Evolutionary conservation across 2,113 vertebrate species (phyloP).

Genomic region (Paramisgurnus dabryanus): DNA sequence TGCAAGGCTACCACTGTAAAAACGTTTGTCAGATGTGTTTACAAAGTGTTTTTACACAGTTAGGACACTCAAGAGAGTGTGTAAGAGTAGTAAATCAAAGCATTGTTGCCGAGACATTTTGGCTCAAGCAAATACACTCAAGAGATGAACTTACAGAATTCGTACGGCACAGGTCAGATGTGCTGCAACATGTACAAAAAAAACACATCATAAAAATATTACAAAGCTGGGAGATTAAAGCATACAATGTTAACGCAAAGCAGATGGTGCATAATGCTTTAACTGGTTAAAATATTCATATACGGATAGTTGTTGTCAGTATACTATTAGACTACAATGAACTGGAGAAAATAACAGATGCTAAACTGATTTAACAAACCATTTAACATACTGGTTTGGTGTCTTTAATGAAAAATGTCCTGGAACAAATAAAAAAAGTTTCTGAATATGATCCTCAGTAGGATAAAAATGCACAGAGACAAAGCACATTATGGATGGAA

Average conservation of each 20-base stretch:
- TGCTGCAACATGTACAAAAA: background rate
- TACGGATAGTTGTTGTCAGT: too few relatives aligned
- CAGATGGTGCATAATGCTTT: background rate
- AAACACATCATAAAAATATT: background rate
- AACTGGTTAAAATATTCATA: background rate
- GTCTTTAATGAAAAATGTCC: too few relatives aligned
- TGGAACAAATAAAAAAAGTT: too few relatives aligned
- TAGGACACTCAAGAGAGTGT: slow-evolving; percentile 17
- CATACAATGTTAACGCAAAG: background rate
- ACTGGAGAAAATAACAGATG: too few relatives aligned
- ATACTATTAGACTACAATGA: too few relatives aligned
- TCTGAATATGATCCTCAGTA: too few relatives aligned
- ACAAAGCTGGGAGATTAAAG: background rate
- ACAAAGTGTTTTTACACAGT: background rate
- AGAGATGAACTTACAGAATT: background rate
- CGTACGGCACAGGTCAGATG: background rate
- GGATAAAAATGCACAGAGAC: too few relatives aligned
- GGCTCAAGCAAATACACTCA: background rate
- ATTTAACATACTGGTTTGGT: too few relatives aligned
- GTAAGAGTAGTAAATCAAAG: slow-evolving; percentile 20
- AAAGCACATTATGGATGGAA: too few relatives aligned
- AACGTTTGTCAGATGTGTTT: slow-evolving; percentile 1
- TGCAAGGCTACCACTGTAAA: slow-evolving; percentile 22
- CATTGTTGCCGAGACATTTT: slow-evolving; percentile 6
- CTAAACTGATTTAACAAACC: too few relatives aligned